A percentile compares a stretch with the other conserved stretches of the same genome.
phyloP scores from a whole-genome alignment of 2,113 vertebrate genomes.

The Scomber colias region DNA sequence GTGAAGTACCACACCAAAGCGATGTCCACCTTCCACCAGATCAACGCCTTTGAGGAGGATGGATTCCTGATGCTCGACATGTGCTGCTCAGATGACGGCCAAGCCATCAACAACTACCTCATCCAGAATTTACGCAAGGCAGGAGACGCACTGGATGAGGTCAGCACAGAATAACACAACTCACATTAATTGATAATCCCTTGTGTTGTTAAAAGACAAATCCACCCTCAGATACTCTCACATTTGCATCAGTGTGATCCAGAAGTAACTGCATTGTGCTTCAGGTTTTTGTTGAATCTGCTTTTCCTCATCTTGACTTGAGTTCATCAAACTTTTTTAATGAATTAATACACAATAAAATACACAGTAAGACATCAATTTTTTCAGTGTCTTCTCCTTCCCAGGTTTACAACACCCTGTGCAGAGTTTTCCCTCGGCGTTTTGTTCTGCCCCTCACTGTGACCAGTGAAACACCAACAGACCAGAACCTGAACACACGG shows the following conservation, averaged over 20 bases:
- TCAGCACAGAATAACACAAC: slow-evolving; percentile 55
- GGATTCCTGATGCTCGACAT: slow-evolving; percentile 91
- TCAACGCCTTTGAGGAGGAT: slow-evolving; percentile 93
- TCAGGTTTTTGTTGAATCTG: not conserved
- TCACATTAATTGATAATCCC: not conserved
- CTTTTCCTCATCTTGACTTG: not conserved
- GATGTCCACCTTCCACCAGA: slow-evolving; percentile 92
- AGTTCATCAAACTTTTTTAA: not conserved
- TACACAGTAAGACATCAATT: no score
- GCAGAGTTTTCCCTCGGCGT: slow-evolving; percentile 86
- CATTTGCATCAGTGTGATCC: not conserved
- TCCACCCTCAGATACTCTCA: not conserved
- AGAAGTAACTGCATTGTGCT: no score
- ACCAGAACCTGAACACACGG: slow-evolving; percentile 87
- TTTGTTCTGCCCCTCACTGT: slow-evolving; percentile 92
- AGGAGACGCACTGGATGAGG: slow-evolving; percentile 90
- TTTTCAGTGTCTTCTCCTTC: not conserved
- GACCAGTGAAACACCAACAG: slow-evolving; percentile 75
- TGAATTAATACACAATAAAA: not conserved
- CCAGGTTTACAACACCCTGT: slow-evolving; percentile 86
- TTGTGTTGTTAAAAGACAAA: not conserved
- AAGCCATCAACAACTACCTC: slow-evolving; percentile 83
- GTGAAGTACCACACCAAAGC: slow-evolving; percentile 87
- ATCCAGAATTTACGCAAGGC: slow-evolving; percentile 91
- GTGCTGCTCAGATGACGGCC: slow-evolving; percentile 90